Evolutionary conservation across 2,888 invertebrate species (phyloP).

Genomic region (Drosophila peninsularis): DNA sequence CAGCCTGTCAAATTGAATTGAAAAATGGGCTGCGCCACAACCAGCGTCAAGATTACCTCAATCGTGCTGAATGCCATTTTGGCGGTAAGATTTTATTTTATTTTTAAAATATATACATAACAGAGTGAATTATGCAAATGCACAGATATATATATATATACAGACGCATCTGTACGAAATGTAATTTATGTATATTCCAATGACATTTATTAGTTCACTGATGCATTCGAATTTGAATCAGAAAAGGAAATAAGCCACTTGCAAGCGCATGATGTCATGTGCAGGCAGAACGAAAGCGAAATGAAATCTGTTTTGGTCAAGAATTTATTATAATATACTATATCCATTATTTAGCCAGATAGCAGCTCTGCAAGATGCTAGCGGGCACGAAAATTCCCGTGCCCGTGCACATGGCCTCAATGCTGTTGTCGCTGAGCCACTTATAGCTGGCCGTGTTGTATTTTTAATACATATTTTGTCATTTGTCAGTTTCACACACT

Average conservation of each 20-base stretch:
- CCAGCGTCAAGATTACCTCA: conserved; percentile 77
- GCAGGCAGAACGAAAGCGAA: conserved; percentile 17
- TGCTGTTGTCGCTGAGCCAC: conserved; percentile 11
- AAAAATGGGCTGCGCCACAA: conserved; percentile 81
- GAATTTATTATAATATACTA: conserved; percentile 3
- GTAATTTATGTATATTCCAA: conserved; percentile 21
- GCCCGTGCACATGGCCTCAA: conserved; percentile 49
- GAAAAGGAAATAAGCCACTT: conserved; percentile 34
- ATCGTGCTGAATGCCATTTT: conserved; percentile 76
- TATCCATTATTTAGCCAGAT: conserved; percentile 12
- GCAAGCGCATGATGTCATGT: conserved; percentile 54
- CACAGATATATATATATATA: neutral
- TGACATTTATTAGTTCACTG: conserved; percentile 36
- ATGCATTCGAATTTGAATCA: conserved; percentile 35
- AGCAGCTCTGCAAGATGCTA: conserved; percentile 28
- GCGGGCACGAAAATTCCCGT: conserved; percentile 23
- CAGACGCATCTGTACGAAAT: neutral
- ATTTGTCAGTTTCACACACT: conserved; percentile 67
- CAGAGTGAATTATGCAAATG: conserved; percentile 15
- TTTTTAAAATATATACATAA: conserved; percentile 5
- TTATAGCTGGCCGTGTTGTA: conserved; percentile 51
- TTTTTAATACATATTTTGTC: conserved; percentile 62
- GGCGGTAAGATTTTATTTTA: conserved; percentile 74
- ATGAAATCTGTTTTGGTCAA: conserved; percentile 15
- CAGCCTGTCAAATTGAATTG: conserved; percentile 24